These are phyloP conservation scores for Chloroceryle inda DNA, from an alignment of 2,797 vertebrate genomes.

Conservation along the genomic window DNA sequence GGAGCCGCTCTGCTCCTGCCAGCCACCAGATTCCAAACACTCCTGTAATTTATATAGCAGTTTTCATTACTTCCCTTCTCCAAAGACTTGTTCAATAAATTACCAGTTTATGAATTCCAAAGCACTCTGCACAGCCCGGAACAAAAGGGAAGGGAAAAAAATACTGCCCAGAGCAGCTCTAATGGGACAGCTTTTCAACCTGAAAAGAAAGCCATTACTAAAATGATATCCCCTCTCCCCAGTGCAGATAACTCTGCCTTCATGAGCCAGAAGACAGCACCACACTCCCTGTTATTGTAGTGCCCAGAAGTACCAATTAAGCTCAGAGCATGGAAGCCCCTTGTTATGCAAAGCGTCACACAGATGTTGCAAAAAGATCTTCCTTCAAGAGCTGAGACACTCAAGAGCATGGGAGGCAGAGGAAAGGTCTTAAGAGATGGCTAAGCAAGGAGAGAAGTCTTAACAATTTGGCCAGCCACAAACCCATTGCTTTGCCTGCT, in stretches of 20 bases:
- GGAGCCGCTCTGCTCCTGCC: not conserved
- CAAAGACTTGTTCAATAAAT: conserved; percentile 76
- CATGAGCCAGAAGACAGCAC: not conserved
- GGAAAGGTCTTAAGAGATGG: not conserved
- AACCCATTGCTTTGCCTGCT: fast-evolving
- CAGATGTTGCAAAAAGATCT: fast-evolving
- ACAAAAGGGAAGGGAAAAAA: conserved; percentile 1
- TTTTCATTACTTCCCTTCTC: conserved; percentile 76
- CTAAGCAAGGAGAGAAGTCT: not conserved
- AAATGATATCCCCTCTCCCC: not conserved
- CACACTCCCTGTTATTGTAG: not conserved
- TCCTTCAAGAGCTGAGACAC: not conserved
- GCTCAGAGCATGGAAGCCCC: not conserved
- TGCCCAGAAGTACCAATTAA: not conserved
- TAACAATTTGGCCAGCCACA: not conserved
- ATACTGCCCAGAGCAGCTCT: not conserved
- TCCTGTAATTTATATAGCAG: conserved; percentile 68
- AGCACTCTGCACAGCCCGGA: conserved; percentile 50
- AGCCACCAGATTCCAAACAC: not conserved
- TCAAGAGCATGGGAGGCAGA: fast-evolving
- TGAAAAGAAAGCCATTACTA: not conserved
- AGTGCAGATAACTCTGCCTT: not conserved
- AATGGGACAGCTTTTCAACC: not conserved
- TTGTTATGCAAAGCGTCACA: fast-evolving
- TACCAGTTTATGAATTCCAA: conserved; percentile 76